Conservation (phyloP, 2,888 invertebrate species). For the Acanthopleura granulata region DNA sequence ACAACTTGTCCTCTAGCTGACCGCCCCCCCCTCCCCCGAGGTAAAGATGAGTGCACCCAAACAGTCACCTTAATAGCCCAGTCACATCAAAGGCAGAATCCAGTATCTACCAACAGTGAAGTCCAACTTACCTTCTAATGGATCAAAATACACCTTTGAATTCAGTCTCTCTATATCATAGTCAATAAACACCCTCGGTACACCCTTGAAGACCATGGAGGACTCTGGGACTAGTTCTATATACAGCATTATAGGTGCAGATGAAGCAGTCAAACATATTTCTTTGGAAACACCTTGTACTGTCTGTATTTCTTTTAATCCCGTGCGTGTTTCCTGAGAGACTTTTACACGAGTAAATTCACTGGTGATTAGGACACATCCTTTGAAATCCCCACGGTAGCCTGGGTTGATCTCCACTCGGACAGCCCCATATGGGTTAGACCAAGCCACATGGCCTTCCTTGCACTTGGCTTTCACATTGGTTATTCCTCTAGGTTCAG, state of each 20-base stretch:
- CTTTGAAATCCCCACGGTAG: slow-evolving; percentile 30
- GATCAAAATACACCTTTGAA: slow-evolving; percentile 27
- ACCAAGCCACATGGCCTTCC: slow-evolving; percentile 49
- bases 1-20: too few relatives aligned
- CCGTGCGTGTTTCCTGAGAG: slow-evolving; percentile 39
- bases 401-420: slow-evolving; percentile 40
- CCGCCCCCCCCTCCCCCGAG: too few relatives aligned
- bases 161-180: slow-evolving; percentile 38
- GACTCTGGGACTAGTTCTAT: slow-evolving; percentile 41
- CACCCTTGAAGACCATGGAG: slow-evolving; percentile 33
- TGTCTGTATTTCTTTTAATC: slow-evolving; percentile 35
- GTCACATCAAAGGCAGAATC: too few relatives aligned
- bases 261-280: slow-evolving; percentile 38
- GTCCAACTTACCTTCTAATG: slow-evolving; percentile 44
- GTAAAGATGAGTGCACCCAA: too few relatives aligned
- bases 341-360: slow-evolving; percentile 39
- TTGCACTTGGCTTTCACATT: slow-evolving; percentile 39
- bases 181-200: slow-evolving; percentile 39
- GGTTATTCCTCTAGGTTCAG: slow-evolving; percentile 34
- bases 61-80: too few relatives aligned
- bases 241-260: slow-evolving; percentile 39
- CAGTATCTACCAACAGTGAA: neutral
- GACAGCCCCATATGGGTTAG: slow-evolving; percentile 45
- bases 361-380: slow-evolving; percentile 40
- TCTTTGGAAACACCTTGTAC: slow-evolving; percentile 38